phyloP scores from a whole-genome alignment of 2,888 invertebrate species.

The Patella depressa region DNA sequence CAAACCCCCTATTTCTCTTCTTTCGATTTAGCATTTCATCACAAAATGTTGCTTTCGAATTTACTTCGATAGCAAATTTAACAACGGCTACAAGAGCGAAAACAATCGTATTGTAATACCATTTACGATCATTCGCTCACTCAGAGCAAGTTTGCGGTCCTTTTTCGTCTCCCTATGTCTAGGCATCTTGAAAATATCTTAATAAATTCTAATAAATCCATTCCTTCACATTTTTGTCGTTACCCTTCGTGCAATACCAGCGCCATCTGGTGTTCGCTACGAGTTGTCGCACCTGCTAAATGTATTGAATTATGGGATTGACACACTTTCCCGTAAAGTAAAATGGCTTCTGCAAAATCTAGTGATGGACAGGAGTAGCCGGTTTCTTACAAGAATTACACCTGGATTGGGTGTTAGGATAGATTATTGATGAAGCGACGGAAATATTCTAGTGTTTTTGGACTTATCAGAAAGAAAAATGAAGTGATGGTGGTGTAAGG shows the following conservation, averaged over 20 bases:
- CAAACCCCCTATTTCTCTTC: no score
- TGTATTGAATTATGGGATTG: slow-evolving; percentile 65
- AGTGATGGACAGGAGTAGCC: slow-evolving; percentile 23
- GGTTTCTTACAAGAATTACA: slow-evolving; percentile 21
- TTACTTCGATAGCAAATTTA: no score
- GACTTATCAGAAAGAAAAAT: slow-evolving; percentile 8
- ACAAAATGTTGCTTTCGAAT: no score
- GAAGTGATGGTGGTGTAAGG: background rate
- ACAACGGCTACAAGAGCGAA: no score
- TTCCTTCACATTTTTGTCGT: background rate
- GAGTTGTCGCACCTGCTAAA: slow-evolving; percentile 24
- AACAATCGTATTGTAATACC: background rate
- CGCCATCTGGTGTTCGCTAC: background rate
- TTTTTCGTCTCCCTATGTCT: background rate
- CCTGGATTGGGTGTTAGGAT: slow-evolving; percentile 19
- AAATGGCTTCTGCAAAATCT: slow-evolving; percentile 64
- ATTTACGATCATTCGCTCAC: background rate
- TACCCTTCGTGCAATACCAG: background rate
- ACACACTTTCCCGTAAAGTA: slow-evolving; percentile 64
- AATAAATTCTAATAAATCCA: background rate
- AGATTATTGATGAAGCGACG: slow-evolving; percentile 29
- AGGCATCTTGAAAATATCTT: background rate
- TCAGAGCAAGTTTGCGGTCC: background rate
- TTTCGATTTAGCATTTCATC: no score
- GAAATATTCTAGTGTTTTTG: slow-evolving; percentile 23